Evolutionary conservation across 2,113 vertebrate species (phyloP).

Genomic region (Eleginops maclovinus): DNA sequence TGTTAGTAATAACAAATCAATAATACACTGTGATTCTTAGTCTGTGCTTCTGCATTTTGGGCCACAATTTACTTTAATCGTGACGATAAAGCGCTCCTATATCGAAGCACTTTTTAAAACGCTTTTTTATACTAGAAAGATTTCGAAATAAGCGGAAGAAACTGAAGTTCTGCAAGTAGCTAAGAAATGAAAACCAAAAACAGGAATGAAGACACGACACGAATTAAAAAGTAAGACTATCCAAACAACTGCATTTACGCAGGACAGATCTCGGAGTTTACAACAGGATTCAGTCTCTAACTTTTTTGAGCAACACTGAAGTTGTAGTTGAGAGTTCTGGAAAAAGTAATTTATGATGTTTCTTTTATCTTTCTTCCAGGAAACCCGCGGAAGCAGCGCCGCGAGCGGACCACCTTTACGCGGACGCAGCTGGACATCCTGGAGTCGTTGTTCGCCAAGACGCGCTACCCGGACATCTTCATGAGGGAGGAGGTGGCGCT

Average conservation of each 20-base stretch:
- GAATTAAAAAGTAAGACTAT: background rate
- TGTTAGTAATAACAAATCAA: too few species aligned
- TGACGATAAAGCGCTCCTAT: background rate
- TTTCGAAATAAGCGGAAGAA: too few species aligned
- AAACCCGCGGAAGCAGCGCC: constrained; percentile 92
- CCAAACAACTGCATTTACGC: background rate
- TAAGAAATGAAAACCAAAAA: background rate
- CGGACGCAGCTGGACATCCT: constrained; percentile 91
- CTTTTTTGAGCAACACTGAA: background rate
- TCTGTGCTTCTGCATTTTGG: background rate
- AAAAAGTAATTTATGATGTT: background rate
- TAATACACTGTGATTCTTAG: too few species aligned
- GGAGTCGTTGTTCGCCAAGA: constrained; percentile 90
- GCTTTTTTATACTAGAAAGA: background rate
- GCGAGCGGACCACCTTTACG: constrained; percentile 95
- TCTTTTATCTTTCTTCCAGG: constrained; percentile 66
- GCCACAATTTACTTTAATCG: background rate
- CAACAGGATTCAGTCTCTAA: background rate
- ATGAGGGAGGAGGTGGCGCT: constrained; percentile 98
- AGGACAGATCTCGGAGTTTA: background rate
- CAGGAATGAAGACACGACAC: background rate
- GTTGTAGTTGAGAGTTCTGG: background rate
- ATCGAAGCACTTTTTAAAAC: background rate
- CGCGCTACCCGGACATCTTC: constrained; percentile 96
- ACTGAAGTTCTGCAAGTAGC: too few species aligned